Evolutionary conservation across 2,888 invertebrate genomes (phyloP).

Genomic region (Sialis fuliginosa): DNA sequence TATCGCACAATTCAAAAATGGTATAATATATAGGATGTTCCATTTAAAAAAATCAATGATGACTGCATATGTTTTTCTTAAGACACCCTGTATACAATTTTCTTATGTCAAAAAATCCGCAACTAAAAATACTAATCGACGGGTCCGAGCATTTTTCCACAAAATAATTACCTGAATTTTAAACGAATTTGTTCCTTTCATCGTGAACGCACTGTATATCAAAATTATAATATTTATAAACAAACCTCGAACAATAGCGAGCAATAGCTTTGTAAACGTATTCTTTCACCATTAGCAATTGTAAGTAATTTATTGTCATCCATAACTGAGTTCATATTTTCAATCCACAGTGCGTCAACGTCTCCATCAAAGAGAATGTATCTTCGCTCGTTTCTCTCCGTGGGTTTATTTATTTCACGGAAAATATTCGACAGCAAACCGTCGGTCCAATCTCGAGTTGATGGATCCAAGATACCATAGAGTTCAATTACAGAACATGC

Average conservation of each 20-base stretch:
- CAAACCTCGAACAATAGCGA: conserved; percentile 66
- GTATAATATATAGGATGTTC: too few relatives aligned
- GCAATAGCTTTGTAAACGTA: conserved; percentile 64
- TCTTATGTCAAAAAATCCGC: not conserved
- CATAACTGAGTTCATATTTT: conserved; percentile 96
- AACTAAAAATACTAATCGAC: too few relatives aligned
- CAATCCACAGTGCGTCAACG: conserved; percentile 89
- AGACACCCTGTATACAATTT: too few relatives aligned
- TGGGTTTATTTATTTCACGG: conserved; percentile 71
- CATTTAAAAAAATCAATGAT: too few relatives aligned
- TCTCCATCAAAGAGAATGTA: conserved; percentile 88
- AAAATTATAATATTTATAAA: too few relatives aligned
- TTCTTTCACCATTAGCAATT: conserved; percentile 78
- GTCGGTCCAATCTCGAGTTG: conserved; percentile 84
- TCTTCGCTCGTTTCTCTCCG: conserved; percentile 52
- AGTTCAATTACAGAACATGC: conserved; percentile 78
- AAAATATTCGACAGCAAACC: conserved; percentile 82
- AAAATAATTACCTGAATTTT: too few relatives aligned
- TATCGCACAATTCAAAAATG: too few relatives aligned
- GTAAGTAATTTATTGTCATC: conserved; percentile 84
- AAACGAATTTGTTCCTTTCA: too few relatives aligned
- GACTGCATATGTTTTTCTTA: too few relatives aligned
- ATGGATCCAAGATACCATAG: conserved; percentile 73
- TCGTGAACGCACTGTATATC: conserved; percentile 1
- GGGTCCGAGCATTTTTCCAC: not conserved